Base-by-base conservation (phyloP, 1,140 invertebrate genomes). In the Eumeta japonica region DNA sequence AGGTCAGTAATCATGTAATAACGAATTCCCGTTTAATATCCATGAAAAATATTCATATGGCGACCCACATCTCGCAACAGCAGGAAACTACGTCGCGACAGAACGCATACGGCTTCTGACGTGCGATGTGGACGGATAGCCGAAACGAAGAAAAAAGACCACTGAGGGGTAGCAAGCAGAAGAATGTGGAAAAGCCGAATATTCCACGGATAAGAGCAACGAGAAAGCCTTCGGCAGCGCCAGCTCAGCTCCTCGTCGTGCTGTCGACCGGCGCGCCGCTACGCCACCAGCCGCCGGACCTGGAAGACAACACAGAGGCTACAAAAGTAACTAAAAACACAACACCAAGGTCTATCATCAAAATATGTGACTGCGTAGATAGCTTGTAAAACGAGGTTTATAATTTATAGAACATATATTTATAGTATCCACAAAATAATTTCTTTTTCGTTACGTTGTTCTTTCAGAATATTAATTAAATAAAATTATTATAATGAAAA, bases 71-170 rank as follows among this genome's bases (percentile, higher is more conserved):
- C n/a, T n/a, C n/a, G n/a, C n/a, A n/a, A 32, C 42, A 39, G 83
- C 90, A 49, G 81, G 87, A 63, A 81, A 81, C 67, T 58, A 82
- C 49, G 39, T 88, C 87, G 1, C 58, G 10, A 85, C 88, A 15
- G 89, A 92, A 47, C 78, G 87, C 30, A 90, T 91, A 38, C 82
- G 86, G 28, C 83, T 88, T 47, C 64, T 91, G 11, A 92, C 88
- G 1, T 90, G 88, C 55, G 85, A 89, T 43, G 84, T 90, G 29
- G 86, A 88, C 36, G 86, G 89, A 3, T 81, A 84, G 3, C 52
- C 52, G 2, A 62, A n/a, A 67, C 5, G 63, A 67, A 5, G 65
- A 76, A 2, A 72, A 74, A 3, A 61, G 76, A 1, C 77, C 77
- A 48, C 67, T 79, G 11, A 71, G 81, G 28, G 70, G 50, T 3